Conservation (phyloP, 1,140 invertebrate species). For the Drosophila saltans region DNA sequence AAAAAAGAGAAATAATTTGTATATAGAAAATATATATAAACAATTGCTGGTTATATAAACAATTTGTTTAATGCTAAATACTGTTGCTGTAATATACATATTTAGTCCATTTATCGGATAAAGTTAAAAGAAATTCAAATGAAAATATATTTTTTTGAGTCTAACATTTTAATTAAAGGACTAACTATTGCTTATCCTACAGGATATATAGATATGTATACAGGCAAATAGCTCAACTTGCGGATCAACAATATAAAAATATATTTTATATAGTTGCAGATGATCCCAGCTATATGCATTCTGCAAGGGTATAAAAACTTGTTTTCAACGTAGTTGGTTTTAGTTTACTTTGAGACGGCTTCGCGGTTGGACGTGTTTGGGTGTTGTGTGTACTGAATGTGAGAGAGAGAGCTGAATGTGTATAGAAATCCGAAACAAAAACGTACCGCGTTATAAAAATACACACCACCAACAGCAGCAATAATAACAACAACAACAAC, state of each 20-base stretch:
- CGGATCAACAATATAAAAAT: neutral
- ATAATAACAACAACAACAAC: slow-evolving; percentile 23
- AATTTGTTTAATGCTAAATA: too few species aligned
- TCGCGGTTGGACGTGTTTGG: slow-evolving; percentile 73
- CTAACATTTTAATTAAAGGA: too few species aligned
- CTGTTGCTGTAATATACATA: too few species aligned
- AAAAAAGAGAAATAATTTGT: too few species aligned
- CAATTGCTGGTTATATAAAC: too few species aligned
- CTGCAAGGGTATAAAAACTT: slow-evolving; percentile 59
- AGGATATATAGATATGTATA: neutral
- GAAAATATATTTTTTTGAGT: too few species aligned
- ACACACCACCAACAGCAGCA: slow-evolving; percentile 38
- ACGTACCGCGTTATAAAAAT: slow-evolving; percentile 62
- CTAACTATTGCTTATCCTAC: too few species aligned
- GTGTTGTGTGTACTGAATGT: slow-evolving; percentile 10
- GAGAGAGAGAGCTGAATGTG: slow-evolving; percentile 50
- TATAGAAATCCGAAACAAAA: slow-evolving; percentile 48
- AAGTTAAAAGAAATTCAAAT: too few species aligned
- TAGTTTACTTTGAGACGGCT: slow-evolving; percentile 77
- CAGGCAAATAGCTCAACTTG: neutral
- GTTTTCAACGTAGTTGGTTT: slow-evolving; percentile 78
- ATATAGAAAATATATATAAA: too few species aligned
- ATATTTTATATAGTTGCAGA: neutral
- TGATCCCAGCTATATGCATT: neutral
- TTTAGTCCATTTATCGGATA: too few species aligned